phyloP scores from a whole-genome alignment of 1,140 invertebrate species.

The Bombus difficillimus region DNA sequence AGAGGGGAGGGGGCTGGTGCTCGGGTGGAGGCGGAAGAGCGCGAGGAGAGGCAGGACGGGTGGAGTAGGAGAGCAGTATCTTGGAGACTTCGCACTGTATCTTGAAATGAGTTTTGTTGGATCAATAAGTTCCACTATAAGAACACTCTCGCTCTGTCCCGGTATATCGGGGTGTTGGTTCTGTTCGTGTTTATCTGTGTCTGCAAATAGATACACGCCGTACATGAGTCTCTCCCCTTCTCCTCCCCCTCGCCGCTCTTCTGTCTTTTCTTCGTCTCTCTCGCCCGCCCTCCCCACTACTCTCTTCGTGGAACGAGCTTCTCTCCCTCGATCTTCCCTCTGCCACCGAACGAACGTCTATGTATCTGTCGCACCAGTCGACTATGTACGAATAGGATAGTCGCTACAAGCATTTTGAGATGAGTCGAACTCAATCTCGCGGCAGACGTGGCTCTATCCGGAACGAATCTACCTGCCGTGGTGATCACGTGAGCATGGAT shows the following conservation, averaged over 20 bases:
- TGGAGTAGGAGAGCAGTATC: constrained; percentile 82
- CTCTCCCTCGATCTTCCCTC: constrained; percentile 15
- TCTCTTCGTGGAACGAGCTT: background rate
- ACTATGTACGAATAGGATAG: constrained; percentile 75
- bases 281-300: constrained; percentile 10
- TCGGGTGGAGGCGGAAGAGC: constrained; percentile 53
- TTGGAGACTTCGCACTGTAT: constrained; percentile 84
- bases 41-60: constrained; percentile 54
- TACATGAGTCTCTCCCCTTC: constrained; percentile 68
- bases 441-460: constrained; percentile 61
- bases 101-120: constrained; percentile 84
- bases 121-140: constrained; percentile 84
- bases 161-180: constrained; percentile 73
- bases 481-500: constrained; percentile 69
- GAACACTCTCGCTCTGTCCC: constrained; percentile 80
- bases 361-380: constrained; percentile 72
- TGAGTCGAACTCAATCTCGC: constrained; percentile 78
- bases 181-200: constrained; percentile 79
- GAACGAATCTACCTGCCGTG: constrained; percentile 62
- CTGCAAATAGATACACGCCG: constrained; percentile 77
- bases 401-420: constrained; percentile 73
- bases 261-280: constrained; percentile 3
- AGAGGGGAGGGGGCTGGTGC: constrained; percentile 38
- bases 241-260: background rate
- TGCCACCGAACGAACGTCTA: constrained; percentile 45